A percentile compares a stretch with the other conserved stretches of the same genome.
Conservation (phyloP, 2,888 invertebrate genomes). For the Drosophila fungiperda region DNA sequence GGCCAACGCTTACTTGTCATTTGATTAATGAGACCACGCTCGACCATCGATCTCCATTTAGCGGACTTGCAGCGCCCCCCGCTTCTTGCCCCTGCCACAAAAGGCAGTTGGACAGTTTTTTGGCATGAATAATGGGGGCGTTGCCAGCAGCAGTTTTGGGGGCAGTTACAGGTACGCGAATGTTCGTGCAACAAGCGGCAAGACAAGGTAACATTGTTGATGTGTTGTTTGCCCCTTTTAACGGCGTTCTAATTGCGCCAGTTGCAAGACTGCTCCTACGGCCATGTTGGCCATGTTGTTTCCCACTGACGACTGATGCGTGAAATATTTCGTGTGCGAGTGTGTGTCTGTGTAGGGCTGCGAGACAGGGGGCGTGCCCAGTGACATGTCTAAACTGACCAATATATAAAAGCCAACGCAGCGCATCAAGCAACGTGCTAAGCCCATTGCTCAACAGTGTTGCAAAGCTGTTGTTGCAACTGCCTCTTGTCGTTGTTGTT, state of each 20-base stretch:
- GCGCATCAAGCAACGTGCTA: constrained; percentile 44
- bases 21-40: constrained; percentile 84
- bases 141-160: constrained; percentile 49
- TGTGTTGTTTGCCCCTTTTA: constrained; percentile 66
- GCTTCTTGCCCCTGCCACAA: not conserved
- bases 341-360: constrained; percentile 23
- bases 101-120: constrained; percentile 35
- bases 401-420: constrained; percentile 69
- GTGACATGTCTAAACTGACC: constrained; percentile 79
- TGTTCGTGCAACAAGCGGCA: constrained; percentile 28
- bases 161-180: constrained; percentile 49
- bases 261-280: constrained; percentile 48
- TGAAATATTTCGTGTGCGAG: constrained; percentile 55
- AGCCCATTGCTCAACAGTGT: constrained; percentile 48
- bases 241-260: constrained; percentile 78
- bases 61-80: constrained; percentile 43
- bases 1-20: constrained; percentile 76
- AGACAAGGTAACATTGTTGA: constrained; percentile 14
- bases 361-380: constrained; percentile 62
- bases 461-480: constrained; percentile 28
- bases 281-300: constrained; percentile 54
- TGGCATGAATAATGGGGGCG: constrained; percentile 78
- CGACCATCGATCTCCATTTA: constrained; percentile 84
- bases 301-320: constrained; percentile 65
- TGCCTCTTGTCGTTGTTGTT: not conserved